These are phyloP conservation scores for Bedellia somnulentella DNA, from an alignment of 2,888 invertebrate species.

Conservation along the genomic window DNA sequence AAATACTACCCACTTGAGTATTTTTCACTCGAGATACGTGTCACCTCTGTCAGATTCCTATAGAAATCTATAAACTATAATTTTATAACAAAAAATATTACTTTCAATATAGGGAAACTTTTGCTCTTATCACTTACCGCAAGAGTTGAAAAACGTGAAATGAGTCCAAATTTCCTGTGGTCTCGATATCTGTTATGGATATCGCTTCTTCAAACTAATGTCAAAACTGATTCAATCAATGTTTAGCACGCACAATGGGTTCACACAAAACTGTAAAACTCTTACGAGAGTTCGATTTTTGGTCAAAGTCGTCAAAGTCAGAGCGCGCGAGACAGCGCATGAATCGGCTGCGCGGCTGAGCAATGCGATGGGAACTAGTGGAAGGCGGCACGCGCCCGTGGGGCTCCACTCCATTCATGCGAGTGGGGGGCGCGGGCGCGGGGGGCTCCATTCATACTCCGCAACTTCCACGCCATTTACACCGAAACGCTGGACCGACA, in stretches of 20 bases:
- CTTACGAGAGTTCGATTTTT: too few relatives aligned
- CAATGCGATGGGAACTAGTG: constrained; percentile 20
- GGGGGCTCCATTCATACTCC: constrained; percentile 55
- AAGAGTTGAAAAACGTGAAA: too few relatives aligned
- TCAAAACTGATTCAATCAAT: too few relatives aligned
- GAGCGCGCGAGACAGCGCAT: constrained; percentile 44
- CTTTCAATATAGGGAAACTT: constrained; percentile 25
- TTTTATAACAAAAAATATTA: too few relatives aligned
- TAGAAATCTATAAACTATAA: background rate
- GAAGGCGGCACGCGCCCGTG: constrained; percentile 49
- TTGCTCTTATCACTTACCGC: constrained; percentile 44
- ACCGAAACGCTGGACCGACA: background rate
- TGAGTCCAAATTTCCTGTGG: too few relatives aligned
- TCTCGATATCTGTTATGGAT: too few relatives aligned
- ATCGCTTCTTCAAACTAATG: too few relatives aligned
- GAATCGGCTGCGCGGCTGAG: constrained; percentile 46
- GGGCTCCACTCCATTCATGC: too few relatives aligned
- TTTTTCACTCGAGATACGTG: constrained; percentile 41
- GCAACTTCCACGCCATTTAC: constrained; percentile 19
- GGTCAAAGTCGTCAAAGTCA: constrained; percentile 8
- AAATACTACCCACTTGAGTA: constrained; percentile 45
- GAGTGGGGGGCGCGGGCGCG: too few relatives aligned
- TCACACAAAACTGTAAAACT: too few relatives aligned
- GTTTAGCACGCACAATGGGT: too few relatives aligned
- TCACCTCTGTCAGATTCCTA: constrained; percentile 23